Base-by-base conservation (phyloP, 2,888 invertebrate species). In the Strigamia maritima region DNA sequence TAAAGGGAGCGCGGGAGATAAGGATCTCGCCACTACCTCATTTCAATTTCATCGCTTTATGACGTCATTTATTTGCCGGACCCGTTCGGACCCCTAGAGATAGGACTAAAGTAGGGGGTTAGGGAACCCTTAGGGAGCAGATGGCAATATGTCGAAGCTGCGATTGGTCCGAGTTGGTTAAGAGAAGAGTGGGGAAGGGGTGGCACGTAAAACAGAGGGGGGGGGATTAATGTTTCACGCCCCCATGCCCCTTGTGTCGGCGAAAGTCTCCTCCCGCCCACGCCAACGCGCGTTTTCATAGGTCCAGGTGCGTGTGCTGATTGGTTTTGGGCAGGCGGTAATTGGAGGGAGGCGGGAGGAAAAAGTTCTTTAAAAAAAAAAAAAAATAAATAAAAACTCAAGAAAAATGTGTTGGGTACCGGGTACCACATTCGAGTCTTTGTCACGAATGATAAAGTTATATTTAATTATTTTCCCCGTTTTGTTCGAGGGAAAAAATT, bases 41-140 rank as follows among this genome's bases (percentile, higher is more conserved):
- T 70, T 70, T 70, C 70, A 70, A 70, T 70, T 70, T 70, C 70
- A 28, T 70, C 70, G 70, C 70, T 70, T 70, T 70, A 70, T 70
- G 70, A 70, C 70, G 70, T 70, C 70, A 70, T 26, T 70, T 70
- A 70, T 70, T 70, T 70, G 28, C 70, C 70, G 70, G 70, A 70
- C 70, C 70, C 70, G 28, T 54, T 70, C 70, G 70, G 70, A 70
- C 70, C 70, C 70, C 70, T 70, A 28, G 26, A 70, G 70, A 70
- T 28, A 10, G 22, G 54, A 70, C 70, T 14, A 70, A 70, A 70
- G 70, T 70, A 24, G 70, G 70, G 70, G 70, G 70, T 26, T 2
- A 28, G 7, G 70, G 60, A 19, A 26, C 12, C 28, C 70, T 28
- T 12, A 0, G 70, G 70, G 70, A 70, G 70, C 70, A 70, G 70